phyloP scores from a whole-genome alignment of 2,888 invertebrate species.

The Lacanobia oleracea region DNA sequence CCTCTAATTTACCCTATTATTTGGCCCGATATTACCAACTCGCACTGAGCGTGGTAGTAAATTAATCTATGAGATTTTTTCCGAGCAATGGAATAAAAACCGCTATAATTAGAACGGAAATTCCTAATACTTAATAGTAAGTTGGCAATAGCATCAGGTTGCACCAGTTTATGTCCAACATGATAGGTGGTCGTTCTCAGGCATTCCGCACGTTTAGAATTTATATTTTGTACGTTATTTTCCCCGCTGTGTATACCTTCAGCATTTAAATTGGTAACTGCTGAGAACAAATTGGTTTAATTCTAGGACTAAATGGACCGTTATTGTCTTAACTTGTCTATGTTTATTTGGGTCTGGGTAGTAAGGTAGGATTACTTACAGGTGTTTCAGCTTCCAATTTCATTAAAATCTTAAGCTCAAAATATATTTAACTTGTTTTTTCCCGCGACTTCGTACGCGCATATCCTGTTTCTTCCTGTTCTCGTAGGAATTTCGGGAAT shows the following conservation, averaged over 20 bases:
- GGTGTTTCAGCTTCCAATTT: neutral
- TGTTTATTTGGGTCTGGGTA: neutral
- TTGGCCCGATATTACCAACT: neutral
- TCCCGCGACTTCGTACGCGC: too few species aligned
- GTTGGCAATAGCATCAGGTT: constrained; percentile 50
- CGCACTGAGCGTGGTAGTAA: neutral
- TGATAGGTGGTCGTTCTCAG: constrained; percentile 63
- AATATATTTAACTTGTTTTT: too few species aligned
- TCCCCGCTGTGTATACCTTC: constrained; percentile 35
- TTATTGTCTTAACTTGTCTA: constrained; percentile 5
- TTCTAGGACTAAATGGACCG: constrained; percentile 11
- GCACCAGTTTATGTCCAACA: constrained; percentile 42
- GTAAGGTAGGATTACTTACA: neutral
- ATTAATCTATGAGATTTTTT: neutral
- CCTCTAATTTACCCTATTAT: too few species aligned
- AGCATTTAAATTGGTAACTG: constrained; percentile 51
- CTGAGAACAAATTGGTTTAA: constrained; percentile 30
- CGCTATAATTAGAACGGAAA: constrained; percentile 25
- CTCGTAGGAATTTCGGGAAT: too few species aligned
- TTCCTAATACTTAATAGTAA: constrained; percentile 24
- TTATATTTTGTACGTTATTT: constrained; percentile 58
- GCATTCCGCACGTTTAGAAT: constrained; percentile 54
- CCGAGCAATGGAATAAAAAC: neutral
- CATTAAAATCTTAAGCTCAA: neutral
- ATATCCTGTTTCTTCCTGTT: too few species aligned